These are phyloP conservation scores for Schlechtendalia chinensis DNA, from an alignment of 1,140 invertebrate genomes.

Conservation along the genomic window DNA sequence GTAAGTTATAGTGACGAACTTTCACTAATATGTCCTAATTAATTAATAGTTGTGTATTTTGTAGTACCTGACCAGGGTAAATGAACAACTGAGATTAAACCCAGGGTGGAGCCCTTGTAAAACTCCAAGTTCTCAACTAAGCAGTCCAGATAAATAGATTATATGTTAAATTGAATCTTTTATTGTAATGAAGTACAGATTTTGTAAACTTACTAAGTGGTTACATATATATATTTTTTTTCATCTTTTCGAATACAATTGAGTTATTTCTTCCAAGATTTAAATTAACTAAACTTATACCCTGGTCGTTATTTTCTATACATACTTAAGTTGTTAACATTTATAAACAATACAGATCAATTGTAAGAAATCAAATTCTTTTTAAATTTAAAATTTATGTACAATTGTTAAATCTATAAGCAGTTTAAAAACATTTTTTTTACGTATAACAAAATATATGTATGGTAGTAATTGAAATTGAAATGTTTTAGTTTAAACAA, in stretches of 20 bases:
- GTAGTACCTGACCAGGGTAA: conserved; percentile 50
- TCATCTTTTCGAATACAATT: neutral
- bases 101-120: conserved; percentile 25
- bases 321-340: conserved; percentile 4
- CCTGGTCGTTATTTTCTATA: conserved; percentile 3
- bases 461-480: neutral
- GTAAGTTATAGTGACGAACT: neutral
- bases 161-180: conserved; percentile 33
- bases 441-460: neutral
- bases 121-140: conserved; percentile 42
- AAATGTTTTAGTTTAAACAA: neutral
- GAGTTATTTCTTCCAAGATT: neutral
- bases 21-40: conserved; percentile 7
- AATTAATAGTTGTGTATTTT: conserved; percentile 43
- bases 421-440: conserved; percentile 4
- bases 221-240: conserved; percentile 10
- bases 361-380: neutral
- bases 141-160: conserved; percentile 44
- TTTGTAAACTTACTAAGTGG: conserved; percentile 12
- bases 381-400: neutral
- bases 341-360: neutral
- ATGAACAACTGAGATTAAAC: neutral
- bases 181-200: neutral
- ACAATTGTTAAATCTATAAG: neutral
- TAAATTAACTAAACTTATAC: neutral